These are phyloP conservation scores for Anguilla anguilla DNA, from an alignment of 2,797 vertebrate species.

Conservation along the genomic window DNA sequence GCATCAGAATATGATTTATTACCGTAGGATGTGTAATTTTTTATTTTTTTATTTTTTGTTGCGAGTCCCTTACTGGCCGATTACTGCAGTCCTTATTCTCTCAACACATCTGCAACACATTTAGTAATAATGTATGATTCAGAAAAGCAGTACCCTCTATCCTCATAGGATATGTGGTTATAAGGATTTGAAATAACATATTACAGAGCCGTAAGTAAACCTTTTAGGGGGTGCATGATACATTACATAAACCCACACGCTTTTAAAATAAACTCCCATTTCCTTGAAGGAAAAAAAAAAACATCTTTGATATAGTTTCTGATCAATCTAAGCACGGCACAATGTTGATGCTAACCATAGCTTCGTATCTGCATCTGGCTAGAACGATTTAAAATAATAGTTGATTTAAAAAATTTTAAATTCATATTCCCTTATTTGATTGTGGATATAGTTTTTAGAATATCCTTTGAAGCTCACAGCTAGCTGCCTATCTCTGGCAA, in stretches of 20 bases:
- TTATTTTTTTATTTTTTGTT: conserved; percentile 48
- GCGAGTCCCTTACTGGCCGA: conserved; percentile 53
- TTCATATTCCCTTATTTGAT: conserved; percentile 34
- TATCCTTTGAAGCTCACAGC: conserved; percentile 45
- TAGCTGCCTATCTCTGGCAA: conserved; percentile 56
- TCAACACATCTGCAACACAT: conserved; percentile 75
- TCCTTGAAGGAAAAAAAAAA: conserved; percentile 59
- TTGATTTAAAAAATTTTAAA: not conserved
- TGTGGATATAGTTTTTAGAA: conserved; percentile 36
- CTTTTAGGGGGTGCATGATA: conserved; percentile 76
- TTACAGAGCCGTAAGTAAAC: conserved; percentile 76
- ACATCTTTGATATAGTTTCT: conserved; percentile 40
- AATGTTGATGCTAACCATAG: not conserved
- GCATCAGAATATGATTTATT: conserved; percentile 61
- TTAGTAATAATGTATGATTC: conserved; percentile 67
- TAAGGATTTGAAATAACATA: conserved; percentile 78
- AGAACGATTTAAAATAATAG: not conserved
- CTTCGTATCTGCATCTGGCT: conserved; percentile 40
- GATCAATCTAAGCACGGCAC: conserved; percentile 41
- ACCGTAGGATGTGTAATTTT: conserved; percentile 58
- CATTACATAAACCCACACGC: conserved; percentile 74
- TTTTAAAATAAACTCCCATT: conserved; percentile 77
- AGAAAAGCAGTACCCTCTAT: conserved; percentile 66
- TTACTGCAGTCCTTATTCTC: conserved; percentile 36
- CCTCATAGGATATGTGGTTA: conserved; percentile 74